Conservation (phyloP, 2,797 vertebrate genomes). For the Hypotaenidia philippensis region DNA sequence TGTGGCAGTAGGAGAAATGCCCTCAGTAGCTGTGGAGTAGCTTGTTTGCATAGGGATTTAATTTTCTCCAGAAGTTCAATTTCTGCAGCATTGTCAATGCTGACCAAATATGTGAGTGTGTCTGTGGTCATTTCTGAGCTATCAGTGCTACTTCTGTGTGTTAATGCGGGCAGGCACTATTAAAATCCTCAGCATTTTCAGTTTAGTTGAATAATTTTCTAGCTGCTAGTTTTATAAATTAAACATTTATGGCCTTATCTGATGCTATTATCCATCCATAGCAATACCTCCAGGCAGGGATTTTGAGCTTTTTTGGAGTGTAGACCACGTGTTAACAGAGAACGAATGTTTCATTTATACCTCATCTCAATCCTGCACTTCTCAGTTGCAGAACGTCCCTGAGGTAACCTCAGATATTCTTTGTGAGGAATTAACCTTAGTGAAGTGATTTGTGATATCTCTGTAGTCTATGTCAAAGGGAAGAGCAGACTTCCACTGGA, state of each 20-base stretch:
- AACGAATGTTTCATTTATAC: constrained; percentile 18
- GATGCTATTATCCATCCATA: constrained; percentile 25
- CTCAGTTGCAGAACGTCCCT: not conserved
- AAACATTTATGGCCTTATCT: constrained; percentile 31
- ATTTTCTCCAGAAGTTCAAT: not conserved
- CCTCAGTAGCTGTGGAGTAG: not conserved
- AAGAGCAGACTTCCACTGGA: not conserved
- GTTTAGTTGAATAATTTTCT: constrained; percentile 59
- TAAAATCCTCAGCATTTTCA: constrained; percentile 52
- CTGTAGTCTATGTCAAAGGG: not conserved
- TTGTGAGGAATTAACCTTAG: not conserved
- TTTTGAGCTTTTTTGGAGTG: constrained; percentile 23
- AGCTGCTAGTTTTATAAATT: constrained; percentile 55
- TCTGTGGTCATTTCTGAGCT: not conserved
- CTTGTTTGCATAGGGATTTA: not conserved
- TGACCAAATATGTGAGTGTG: not conserved
- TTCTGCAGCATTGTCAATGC: not conserved
- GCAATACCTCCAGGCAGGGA: constrained; percentile 5
- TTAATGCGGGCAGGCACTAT: constrained; percentile 38
- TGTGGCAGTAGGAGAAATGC: not conserved
- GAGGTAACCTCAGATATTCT: not conserved
- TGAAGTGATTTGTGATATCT: not conserved
- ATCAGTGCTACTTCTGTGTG: constrained; percentile 22
- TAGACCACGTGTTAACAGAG: not conserved
- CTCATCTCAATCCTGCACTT: not conserved